Evolutionary conservation across 2,113 vertebrate genomes (phyloP).

Genomic region (Rhabdornis inornatus): DNA sequence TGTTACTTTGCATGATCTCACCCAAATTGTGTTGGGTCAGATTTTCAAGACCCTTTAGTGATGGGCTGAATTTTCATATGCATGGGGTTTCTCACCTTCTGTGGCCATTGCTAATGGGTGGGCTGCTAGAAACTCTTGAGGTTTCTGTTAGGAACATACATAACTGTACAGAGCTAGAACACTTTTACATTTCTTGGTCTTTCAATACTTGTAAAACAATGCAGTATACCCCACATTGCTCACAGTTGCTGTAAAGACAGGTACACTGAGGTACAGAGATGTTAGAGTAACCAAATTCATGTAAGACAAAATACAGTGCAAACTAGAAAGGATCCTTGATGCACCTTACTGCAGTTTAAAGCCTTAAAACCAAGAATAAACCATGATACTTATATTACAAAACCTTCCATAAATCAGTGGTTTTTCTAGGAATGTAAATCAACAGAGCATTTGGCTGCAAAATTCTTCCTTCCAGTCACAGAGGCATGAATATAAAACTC

Average conservation of each 20-base stretch:
- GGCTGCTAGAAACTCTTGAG: neutral
- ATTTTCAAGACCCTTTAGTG: neutral
- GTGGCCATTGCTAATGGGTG: neutral
- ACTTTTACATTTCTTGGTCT: neutral
- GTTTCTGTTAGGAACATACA: neutral
- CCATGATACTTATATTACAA: neutral
- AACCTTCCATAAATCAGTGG: neutral
- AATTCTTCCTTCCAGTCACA: conserved; percentile 3
- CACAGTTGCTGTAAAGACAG: neutral
- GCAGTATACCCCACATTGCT: neutral
- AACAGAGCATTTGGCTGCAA: neutral
- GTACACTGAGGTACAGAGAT: neutral
- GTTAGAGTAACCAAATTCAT: neutral
- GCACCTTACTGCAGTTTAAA: neutral
- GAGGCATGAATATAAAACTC: neutral
- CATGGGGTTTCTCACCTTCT: neutral
- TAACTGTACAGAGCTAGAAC: neutral
- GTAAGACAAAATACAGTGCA: neutral
- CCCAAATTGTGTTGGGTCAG: neutral
- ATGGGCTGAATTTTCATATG: neutral
- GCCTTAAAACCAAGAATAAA: neutral
- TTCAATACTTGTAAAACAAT: neutral
- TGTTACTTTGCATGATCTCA: neutral
- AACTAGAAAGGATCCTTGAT: neutral
- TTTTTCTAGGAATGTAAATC: neutral